These are phyloP conservation scores for Neosilurus hyrtlii DNA, from an alignment of 2,797 vertebrate genomes.

Conservation along the genomic window DNA sequence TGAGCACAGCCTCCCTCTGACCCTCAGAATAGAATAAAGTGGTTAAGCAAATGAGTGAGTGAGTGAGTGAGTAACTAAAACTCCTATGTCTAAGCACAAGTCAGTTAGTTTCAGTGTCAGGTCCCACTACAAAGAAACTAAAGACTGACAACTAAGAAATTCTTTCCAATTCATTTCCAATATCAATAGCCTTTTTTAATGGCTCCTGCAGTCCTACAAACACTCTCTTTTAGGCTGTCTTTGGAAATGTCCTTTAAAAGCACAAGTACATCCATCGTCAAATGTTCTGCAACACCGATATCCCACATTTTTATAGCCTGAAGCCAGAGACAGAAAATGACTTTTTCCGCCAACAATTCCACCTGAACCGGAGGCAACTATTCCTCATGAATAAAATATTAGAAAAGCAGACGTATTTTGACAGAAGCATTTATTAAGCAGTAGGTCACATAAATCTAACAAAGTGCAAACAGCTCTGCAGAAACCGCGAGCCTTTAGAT, in stretches of 20 bases:
- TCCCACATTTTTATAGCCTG: neutral
- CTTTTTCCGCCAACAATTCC: neutral
- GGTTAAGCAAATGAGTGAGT: no score
- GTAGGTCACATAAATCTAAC: neutral
- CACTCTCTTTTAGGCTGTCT: neutral
- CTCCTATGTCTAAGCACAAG: neutral
- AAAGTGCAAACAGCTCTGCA: neutral
- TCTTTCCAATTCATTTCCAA: neutral
- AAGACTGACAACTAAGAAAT: neutral
- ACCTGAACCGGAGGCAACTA: neutral
- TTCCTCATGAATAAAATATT: slow-evolving; percentile 17
- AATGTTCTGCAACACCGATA: neutral
- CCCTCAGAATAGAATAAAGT: no score
- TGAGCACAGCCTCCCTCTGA: no score
- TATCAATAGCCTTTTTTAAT: no score
- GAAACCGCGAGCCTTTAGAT: neutral
- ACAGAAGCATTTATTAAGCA: slow-evolving; percentile 1
- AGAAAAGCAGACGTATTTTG: neutral
- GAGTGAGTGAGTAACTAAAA: no score
- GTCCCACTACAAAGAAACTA: neutral
- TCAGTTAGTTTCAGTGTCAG: neutral
- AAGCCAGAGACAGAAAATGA: slow-evolving; percentile 6
- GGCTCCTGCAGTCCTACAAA: neutral
- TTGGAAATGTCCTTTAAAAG: neutral
- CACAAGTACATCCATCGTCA: neutral